Conservation (phyloP, 2,888 invertebrate species). For the Andrena dorsata region DNA sequence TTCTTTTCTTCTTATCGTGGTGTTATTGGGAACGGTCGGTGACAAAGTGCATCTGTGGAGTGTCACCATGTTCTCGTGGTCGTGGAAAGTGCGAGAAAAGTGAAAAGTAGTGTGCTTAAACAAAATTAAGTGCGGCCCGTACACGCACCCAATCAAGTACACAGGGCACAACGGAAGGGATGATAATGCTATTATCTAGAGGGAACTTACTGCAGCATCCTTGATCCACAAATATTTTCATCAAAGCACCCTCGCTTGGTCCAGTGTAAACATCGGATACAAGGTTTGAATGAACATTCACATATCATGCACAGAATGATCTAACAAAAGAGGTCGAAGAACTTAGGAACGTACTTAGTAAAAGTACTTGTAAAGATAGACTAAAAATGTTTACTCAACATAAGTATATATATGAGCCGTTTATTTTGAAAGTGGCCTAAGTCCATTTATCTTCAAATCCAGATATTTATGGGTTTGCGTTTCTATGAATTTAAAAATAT, state of each 20-base stretch:
- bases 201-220: conserved; percentile 59
- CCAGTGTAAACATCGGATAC: conserved; percentile 59
- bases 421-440: too few relatives aligned
- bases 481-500: too few relatives aligned
- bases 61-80: conserved; percentile 71
- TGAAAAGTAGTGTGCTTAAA: conserved; percentile 56
- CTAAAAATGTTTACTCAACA: too few relatives aligned
- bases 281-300: conserved; percentile 56
- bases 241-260: conserved; percentile 41
- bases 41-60: conserved; percentile 36
- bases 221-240: conserved; percentile 61
- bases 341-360: too few relatives aligned
- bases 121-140: conserved; percentile 31
- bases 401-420: too few relatives aligned
- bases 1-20: background rate
- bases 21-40: conserved; percentile 20
- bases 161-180: conserved; percentile 41
- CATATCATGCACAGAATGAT: background rate
- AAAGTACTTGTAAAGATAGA: too few relatives aligned
- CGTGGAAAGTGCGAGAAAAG: conserved; percentile 76
- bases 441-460: too few relatives aligned
- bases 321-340: too few relatives aligned
- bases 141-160: conserved; percentile 23
- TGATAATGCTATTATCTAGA: conserved; percentile 65
- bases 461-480: too few relatives aligned